phyloP scores from a whole-genome alignment of 2,113 vertebrate genomes.

The Centropristis striata region DNA sequence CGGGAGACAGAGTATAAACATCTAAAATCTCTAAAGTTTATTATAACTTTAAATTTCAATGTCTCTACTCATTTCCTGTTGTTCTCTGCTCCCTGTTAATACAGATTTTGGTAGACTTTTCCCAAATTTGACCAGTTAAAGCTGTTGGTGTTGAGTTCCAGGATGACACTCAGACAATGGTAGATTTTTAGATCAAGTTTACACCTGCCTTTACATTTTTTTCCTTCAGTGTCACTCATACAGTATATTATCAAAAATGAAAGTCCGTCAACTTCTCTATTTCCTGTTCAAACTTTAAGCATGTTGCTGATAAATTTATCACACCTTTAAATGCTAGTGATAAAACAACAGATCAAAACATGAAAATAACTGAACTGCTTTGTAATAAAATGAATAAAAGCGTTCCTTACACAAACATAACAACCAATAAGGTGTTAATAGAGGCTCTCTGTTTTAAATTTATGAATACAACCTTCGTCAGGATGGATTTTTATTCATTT shows the following conservation, averaged over 20 bases:
- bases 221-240: constrained; percentile 27
- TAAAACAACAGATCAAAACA: constrained; percentile 4
- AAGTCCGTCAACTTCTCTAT: constrained; percentile 1
- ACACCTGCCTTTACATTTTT: constrained; percentile 10
- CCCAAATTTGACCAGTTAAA: constrained; percentile 40
- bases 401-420: constrained; percentile 14
- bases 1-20: constrained; percentile 35
- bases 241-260: constrained; percentile 60
- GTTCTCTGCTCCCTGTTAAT: constrained; percentile 13
- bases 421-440: background rate
- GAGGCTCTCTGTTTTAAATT: constrained; percentile 10
- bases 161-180: background rate
- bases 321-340: constrained; percentile 5
- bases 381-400: constrained; percentile 24
- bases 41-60: background rate
- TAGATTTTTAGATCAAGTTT: constrained; percentile 16
- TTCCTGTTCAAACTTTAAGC: constrained; percentile 17
- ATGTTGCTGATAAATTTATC: constrained; percentile 8
- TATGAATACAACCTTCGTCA: constrained; percentile 18
- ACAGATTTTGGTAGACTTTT: constrained; percentile 24
- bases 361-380: constrained; percentile 15
- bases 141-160: constrained; percentile 24
- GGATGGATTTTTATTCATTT: background rate
- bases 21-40: constrained; percentile 4
- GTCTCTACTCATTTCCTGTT: constrained; percentile 11